Evolutionary conservation across 2,113 vertebrate genomes (phyloP), one percentile per base, ranked within the genome.

Genomic region (Rhegmatorhina hoffmannsi): DNA sequence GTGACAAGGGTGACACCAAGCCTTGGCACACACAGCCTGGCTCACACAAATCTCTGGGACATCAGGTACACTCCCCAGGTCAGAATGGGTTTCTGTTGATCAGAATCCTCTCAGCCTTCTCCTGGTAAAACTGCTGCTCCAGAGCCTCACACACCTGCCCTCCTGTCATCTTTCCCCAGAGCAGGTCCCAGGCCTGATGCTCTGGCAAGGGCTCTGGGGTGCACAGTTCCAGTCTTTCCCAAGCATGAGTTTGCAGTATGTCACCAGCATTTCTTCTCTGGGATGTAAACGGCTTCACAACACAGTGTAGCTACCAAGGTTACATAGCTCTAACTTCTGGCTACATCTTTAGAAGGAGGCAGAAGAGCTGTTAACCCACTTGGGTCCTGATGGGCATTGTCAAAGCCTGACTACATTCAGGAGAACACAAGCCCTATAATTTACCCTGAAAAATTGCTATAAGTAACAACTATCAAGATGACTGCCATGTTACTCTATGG

Each of bases 11-110:
- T 66, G 87, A 89, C 73, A 73, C 31, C 2, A 40, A 59, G 53
- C 58, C 62, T 53, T 28, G 14, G 34, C 63, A 66, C 0, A 0
- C 44, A 73, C 18, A 75, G 56, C 20, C 34, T 47, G 2, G 7
- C 56, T 85, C 34, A 8, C 31, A 5, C 40, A n/a, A 23, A 63
- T 33, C 89, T 73, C 79, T 4, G 1, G n/a, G 62, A 16, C 47
- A 74, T 4, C 0, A 0, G 24, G 19, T 1, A 3, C 43, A 29
- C 29, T 68, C 34, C 44, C 16, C 28, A 74, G 47, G 36, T 25
- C 36, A 49, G 59, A 73, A 66, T 5, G n/a, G 19, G 10, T 53
- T 62, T 63, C 76, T 13, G 12, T n/a, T 1, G 0, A 36, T 5
- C 0, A 3, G 23, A 55, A 70, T 59, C 46, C 55, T 19, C 34